Conservation (phyloP, 2,113 vertebrate genomes). For the Phodopus roborovskii region DNA sequence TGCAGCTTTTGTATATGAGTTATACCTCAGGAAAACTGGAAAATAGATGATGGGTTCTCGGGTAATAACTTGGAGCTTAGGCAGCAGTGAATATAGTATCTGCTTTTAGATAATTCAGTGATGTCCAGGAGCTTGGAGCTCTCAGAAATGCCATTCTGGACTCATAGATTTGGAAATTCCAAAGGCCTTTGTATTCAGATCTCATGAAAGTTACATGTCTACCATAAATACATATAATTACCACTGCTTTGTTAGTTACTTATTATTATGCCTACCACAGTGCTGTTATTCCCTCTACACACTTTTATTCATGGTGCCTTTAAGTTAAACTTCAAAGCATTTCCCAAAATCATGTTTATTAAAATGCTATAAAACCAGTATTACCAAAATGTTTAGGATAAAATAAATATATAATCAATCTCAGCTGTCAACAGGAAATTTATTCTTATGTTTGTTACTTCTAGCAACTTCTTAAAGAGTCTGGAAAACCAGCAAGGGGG, state of each 20-base stretch:
- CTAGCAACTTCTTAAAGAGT: slow-evolving; percentile 56
- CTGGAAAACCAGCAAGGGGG: not conserved
- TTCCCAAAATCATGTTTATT: slow-evolving; percentile 48
- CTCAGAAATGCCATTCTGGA: slow-evolving; percentile 20
- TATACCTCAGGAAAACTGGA: not conserved
- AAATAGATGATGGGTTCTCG: not conserved
- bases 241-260: slow-evolving; percentile 28
- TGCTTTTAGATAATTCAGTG: not conserved
- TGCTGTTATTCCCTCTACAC: slow-evolving; percentile 36
- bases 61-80: slow-evolving; percentile 43
- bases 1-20: not conserved
- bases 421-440: slow-evolving; percentile 48
- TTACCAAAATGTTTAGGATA: slow-evolving; percentile 36
- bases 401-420: slow-evolving; percentile 64
- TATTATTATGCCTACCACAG: slow-evolving; percentile 10
- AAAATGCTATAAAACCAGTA: slow-evolving; percentile 61
- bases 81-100: not conserved
- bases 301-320: slow-evolving; percentile 61
- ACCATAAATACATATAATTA: slow-evolving; percentile 48
- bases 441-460: slow-evolving; percentile 20
- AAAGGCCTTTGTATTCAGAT: not conserved
- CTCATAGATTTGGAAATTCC: slow-evolving; percentile 33
- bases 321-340: slow-evolving; percentile 61
- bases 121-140: not conserved
- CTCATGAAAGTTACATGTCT: slow-evolving; percentile 4